These are phyloP conservation scores for Ectemnius cavifrons DNA, from an alignment of 2,888 invertebrate genomes.

Conservation along the genomic window DNA sequence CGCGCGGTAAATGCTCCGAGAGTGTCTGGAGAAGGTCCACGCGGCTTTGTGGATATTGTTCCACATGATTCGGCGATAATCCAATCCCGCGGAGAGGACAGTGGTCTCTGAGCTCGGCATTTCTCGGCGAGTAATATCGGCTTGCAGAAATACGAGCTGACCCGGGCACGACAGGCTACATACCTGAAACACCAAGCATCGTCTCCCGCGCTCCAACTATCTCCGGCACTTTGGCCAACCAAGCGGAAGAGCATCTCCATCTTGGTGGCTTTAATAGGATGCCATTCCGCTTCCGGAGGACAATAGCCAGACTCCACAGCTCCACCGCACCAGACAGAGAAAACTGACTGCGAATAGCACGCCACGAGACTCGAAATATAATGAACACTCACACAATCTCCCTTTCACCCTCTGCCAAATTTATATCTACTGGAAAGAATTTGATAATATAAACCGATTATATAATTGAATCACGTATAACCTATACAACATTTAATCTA, in stretches of 20 bases:
- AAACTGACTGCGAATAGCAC: conserved; percentile 6
- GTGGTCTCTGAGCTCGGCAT: conserved; percentile 35
- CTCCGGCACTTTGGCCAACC: conserved; percentile 46
- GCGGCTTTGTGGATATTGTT: background rate
- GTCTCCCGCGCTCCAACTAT: conserved; percentile 37
- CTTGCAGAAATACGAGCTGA: conserved; percentile 45
- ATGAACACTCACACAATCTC: conserved; percentile 49
- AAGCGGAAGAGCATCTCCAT: conserved; percentile 38
- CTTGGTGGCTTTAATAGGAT: conserved; percentile 62
- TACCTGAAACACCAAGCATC: conserved; percentile 41
- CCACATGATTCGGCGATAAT: conserved; percentile 25
- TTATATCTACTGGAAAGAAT: no score
- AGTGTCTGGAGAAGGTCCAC: background rate
- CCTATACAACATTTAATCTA: no score
- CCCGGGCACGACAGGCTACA: conserved; percentile 16
- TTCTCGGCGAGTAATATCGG: conserved; percentile 41
- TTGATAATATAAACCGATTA: no score
- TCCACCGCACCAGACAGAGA: no score
- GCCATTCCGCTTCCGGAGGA: conserved; percentile 52
- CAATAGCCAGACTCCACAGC: conserved; percentile 37
- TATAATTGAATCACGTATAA: no score
- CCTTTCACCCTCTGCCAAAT: no score
- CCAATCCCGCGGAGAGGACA: conserved; percentile 35
- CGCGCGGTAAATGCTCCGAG: no score
- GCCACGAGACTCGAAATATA: conserved; percentile 31